Conservation (phyloP, 2,113 vertebrate species). For the Motacilla tschutschensis region DNA sequence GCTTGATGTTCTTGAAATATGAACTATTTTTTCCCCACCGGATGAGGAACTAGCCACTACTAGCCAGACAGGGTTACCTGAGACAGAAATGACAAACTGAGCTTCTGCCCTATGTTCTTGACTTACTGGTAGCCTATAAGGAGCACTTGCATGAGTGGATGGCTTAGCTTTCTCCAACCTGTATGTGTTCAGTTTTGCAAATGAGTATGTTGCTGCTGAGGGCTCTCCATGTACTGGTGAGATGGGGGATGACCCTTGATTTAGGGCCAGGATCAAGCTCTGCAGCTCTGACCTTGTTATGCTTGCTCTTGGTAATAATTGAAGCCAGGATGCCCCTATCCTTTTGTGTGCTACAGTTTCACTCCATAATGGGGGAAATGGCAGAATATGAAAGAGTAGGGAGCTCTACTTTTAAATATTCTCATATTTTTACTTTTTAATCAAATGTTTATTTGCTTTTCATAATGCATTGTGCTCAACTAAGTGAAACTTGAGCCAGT, state of each 20-base stretch:
- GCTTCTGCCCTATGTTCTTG: background rate
- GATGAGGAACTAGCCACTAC: too few species aligned
- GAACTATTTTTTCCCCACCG: background rate
- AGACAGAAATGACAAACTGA: background rate
- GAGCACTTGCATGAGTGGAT: background rate
- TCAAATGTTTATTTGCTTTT: background rate
- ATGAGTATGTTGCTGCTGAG: fast-evolving
- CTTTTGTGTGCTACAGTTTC: background rate
- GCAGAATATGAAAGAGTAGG: background rate
- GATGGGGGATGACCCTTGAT: fast-evolving
- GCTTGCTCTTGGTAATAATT: background rate
- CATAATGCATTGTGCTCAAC: background rate
- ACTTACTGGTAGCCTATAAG: background rate
- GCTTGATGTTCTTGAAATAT: background rate
- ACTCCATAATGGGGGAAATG: background rate
- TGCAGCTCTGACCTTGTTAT: background rate
- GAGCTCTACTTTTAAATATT: background rate
- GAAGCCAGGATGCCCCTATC: background rate
- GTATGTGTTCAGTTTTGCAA: background rate
- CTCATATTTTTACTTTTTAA: background rate
- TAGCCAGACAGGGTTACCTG: background rate
- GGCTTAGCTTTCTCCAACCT: background rate
- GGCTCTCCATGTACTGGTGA: background rate
- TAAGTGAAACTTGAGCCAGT: background rate
- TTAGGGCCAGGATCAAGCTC: background rate